A percentile compares a stretch with the other conserved stretches of the same genome.
Evolutionary conservation across 2,888 invertebrate species (phyloP).

Genomic region (Pollenia labialis): DNA sequence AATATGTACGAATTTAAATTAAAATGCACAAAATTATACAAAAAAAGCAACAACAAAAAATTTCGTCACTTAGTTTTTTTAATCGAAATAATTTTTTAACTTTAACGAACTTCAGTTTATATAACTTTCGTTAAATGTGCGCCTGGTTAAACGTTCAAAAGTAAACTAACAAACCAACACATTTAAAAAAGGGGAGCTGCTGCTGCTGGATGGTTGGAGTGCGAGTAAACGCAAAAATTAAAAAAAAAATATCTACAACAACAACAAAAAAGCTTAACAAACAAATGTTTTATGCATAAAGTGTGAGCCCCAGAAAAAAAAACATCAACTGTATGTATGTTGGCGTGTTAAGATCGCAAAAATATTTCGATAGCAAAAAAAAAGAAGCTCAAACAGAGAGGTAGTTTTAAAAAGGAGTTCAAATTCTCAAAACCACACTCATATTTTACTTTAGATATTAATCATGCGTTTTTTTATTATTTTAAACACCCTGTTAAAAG

Average conservation of each 20-base stretch:
- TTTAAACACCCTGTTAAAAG: too few species aligned
- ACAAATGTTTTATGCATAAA: conserved; percentile 65
- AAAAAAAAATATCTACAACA: not conserved
- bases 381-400: conserved; percentile 62
- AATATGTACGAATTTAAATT: conserved; percentile 6
- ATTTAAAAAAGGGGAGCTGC: conserved; percentile 51
- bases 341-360: conserved; percentile 63
- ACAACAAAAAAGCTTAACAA: not conserved
- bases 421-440: not conserved
- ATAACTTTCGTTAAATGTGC: conserved; percentile 55
- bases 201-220: conserved; percentile 49
- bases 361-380: conserved; percentile 25
- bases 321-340: conserved; percentile 30
- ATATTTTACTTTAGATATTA: not conserved
- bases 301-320: conserved; percentile 36
- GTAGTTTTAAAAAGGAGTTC: not conserved
- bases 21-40: not conserved
- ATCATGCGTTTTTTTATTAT: too few species aligned
- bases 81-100: not conserved
- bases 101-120: conserved; percentile 55
- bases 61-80: conserved; percentile 26
- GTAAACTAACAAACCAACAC: conserved; percentile 63
- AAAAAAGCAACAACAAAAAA: conserved; percentile 34
- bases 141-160: conserved; percentile 64
- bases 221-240: conserved; percentile 12